Evolutionary conservation across 2,113 vertebrate species (phyloP).

Genomic region (Budorcas taxicolor): DNA sequence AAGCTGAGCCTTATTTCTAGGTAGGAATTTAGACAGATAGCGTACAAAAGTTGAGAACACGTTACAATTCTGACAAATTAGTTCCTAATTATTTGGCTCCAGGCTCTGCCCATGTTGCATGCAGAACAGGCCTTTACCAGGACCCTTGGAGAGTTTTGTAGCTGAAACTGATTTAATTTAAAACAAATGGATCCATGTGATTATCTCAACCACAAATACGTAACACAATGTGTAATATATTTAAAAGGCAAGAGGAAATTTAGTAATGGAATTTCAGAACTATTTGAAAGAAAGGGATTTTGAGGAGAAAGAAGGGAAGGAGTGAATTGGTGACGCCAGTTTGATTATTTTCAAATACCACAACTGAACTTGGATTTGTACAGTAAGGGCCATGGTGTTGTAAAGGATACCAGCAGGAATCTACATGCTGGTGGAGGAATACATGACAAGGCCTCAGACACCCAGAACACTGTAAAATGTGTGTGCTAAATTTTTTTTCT

Average conservation of each 20-base stretch:
- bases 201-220: constrained; percentile 66
- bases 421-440: background rate
- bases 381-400: background rate
- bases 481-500: background rate
- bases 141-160: constrained; percentile 44
- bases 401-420: background rate
- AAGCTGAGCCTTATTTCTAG: constrained; percentile 10
- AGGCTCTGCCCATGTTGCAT: constrained; percentile 55
- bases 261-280: constrained; percentile 48
- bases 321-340: constrained; percentile 57
- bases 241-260: constrained; percentile 67
- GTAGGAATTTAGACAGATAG: constrained; percentile 27
- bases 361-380: constrained; percentile 46
- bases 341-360: constrained; percentile 69
- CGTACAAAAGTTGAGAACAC: background rate
- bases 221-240: constrained; percentile 65
- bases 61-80: constrained; percentile 57
- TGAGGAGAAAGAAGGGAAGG: constrained; percentile 41
- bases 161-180: constrained; percentile 62
- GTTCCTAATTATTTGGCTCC: constrained; percentile 62
- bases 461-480: background rate
- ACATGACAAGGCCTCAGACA: background rate
- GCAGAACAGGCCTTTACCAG: constrained; percentile 43
- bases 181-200: constrained; percentile 60
- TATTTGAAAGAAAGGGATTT: constrained; percentile 49